phyloP scores from a whole-genome alignment of 2,888 invertebrate genomes.

The Malacosoma neustria region DNA sequence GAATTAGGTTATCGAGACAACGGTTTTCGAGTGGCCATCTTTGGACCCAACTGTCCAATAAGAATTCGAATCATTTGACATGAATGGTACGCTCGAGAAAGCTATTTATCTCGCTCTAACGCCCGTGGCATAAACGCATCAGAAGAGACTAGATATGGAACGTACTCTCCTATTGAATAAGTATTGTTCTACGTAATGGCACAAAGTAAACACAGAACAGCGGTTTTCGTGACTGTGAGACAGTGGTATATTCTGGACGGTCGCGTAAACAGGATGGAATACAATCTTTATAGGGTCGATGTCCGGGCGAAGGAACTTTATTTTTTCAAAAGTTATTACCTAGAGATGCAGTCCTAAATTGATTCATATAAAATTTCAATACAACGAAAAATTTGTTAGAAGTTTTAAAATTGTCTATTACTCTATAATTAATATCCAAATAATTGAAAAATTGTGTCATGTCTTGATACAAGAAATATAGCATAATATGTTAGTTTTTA shows the following conservation, averaged over 20 bases:
- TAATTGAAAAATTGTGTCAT: too few species aligned
- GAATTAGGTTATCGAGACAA: slow-evolving; percentile 71
- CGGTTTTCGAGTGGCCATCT: slow-evolving; percentile 67
- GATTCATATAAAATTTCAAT: too few species aligned
- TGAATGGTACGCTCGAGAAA: slow-evolving; percentile 24
- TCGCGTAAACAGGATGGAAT: slow-evolving; percentile 41
- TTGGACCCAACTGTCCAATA: slow-evolving; percentile 64
- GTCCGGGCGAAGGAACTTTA: slow-evolving; percentile 67
- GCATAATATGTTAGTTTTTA: too few species aligned
- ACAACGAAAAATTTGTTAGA: too few species aligned
- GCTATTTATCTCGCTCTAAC: slow-evolving; percentile 44
- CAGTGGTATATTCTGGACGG: slow-evolving; percentile 33
- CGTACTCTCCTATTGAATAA: slow-evolving; percentile 51
- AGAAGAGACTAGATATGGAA: slow-evolving; percentile 53
- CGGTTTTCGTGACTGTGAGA: slow-evolving; percentile 72
- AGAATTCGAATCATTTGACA: slow-evolving; percentile 60
- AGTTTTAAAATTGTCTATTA: too few species aligned
- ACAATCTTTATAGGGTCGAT: slow-evolving; percentile 69
- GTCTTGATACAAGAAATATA: too few species aligned
- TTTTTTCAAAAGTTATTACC: too few species aligned
- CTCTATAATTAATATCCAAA: too few species aligned
- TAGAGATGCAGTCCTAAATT: too few species aligned
- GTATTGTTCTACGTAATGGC: slow-evolving; percentile 74
- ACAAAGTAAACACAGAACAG: slow-evolving; percentile 72
- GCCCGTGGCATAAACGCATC: slow-evolving; percentile 17